phyloP scores from a whole-genome alignment of 2,888 invertebrate genomes.

The Baccha elongata region DNA sequence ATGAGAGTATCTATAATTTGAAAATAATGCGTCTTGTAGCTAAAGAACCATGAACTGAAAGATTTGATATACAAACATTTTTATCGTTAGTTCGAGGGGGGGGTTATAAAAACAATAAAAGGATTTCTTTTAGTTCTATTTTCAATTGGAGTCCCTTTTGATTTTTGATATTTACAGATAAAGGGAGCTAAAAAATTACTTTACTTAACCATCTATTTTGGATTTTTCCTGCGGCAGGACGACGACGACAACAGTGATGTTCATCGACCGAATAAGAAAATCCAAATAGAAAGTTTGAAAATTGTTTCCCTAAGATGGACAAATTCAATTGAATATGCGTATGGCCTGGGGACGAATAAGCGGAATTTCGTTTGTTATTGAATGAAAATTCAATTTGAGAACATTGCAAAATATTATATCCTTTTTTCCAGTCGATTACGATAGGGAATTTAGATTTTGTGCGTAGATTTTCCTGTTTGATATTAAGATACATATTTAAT shows the following conservation, averaged over 20 bases:
- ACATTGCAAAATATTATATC: constrained; percentile 59
- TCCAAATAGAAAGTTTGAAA: constrained; percentile 29
- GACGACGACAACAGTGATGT: background rate
- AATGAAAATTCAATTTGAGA: constrained; percentile 71
- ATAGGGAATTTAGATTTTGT: constrained; percentile 50
- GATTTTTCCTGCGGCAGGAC: constrained; percentile 25
- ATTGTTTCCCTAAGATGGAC: constrained; percentile 39
- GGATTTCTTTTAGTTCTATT: background rate
- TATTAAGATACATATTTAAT: background rate
- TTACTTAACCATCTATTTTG: constrained; percentile 55
- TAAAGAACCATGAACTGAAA: constrained; percentile 21
- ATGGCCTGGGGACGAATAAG: constrained; percentile 51
- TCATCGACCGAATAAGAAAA: constrained; percentile 2
- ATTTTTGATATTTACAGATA: constrained; percentile 27
- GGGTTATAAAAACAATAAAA: constrained; percentile 58
- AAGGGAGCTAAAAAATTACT: constrained; percentile 54
- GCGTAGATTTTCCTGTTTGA: background rate
- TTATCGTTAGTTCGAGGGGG: constrained; percentile 11
- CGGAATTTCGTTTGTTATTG: constrained; percentile 69
- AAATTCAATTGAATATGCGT: constrained; percentile 34
- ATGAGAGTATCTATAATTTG: constrained; percentile 55
- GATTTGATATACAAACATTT: constrained; percentile 29
- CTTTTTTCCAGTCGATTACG: constrained; percentile 67
- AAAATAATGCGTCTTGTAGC: constrained; percentile 67
- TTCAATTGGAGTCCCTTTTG: constrained; percentile 5